phyloP scores from a whole-genome alignment of 2,797 vertebrate genomes.

The Rhinoraja longicauda region DNA sequence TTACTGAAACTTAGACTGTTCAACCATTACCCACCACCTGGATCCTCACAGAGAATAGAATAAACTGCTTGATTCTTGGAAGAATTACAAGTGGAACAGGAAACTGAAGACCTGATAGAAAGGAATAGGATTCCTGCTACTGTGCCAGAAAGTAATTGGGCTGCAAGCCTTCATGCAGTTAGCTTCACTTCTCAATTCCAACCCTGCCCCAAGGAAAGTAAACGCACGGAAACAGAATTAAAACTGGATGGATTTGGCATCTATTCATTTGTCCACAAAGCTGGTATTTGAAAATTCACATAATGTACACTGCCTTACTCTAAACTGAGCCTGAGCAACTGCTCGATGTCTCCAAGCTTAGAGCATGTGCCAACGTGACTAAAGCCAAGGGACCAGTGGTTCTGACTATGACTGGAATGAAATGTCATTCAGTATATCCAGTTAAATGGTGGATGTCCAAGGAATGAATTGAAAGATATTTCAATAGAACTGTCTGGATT shows the following conservation, averaged over 20 bases:
- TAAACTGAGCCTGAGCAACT: slow-evolving; percentile 15
- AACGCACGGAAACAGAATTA: neutral
- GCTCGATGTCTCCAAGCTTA: neutral
- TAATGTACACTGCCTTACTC: neutral
- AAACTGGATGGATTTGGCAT: neutral
- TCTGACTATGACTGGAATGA: neutral
- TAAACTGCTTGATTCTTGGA: neutral
- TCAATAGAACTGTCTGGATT: slow-evolving; percentile 16
- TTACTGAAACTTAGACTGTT: neutral
- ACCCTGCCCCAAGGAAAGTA: no score
- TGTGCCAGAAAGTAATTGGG: no score
- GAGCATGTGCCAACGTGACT: slow-evolving; percentile 17
- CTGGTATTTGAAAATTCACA: neutral
- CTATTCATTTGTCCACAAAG: neutral
- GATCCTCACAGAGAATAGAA: neutral
- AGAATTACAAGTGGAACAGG: no score
- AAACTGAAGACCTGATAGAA: no score
- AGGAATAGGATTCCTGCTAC: no score
- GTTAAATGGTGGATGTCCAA: slow-evolving; percentile 9
- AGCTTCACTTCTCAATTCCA: no score
- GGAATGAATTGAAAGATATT: neutral
- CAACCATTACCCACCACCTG: neutral
- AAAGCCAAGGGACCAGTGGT: slow-evolving; percentile 6
- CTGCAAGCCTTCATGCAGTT: no score
- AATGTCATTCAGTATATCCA: neutral